These are phyloP conservation scores for Gallinago undulata DNA, from an alignment of 2,113 vertebrate genomes.

Conservation along the genomic window DNA sequence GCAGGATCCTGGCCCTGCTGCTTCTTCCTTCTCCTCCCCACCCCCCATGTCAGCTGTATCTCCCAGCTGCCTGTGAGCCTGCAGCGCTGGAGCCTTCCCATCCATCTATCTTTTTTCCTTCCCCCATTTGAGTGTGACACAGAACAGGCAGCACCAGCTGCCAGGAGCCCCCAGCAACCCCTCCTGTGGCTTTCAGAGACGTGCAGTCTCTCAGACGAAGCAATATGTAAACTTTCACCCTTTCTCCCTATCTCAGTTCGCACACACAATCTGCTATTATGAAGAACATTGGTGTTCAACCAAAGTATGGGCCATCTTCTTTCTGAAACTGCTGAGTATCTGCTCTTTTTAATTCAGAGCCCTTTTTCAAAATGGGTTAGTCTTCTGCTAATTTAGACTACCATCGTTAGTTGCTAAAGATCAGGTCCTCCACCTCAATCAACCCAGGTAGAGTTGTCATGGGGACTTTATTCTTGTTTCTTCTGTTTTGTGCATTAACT, in stretches of 20 bases:
- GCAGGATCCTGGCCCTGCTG: not conserved
- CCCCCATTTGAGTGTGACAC: not conserved
- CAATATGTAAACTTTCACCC: not conserved
- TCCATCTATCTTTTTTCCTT: not conserved
- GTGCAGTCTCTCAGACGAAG: not conserved
- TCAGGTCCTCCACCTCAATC: not conserved
- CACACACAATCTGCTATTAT: not conserved
- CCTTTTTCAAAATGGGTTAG: not conserved
- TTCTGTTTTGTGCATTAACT: not conserved
- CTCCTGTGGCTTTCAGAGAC: not conserved
- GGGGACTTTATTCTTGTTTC: not conserved
- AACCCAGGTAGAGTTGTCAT: rapidly evolving
- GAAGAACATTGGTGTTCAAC: not conserved
- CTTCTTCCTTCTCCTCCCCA: not conserved
- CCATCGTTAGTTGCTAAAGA: not conserved
- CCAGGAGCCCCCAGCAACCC: not conserved
- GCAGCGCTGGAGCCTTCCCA: not conserved
- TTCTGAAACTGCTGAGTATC: not conserved
- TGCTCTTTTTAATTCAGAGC: not conserved
- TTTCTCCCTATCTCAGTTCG: not conserved
- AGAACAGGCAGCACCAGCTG: not conserved
- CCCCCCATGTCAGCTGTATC: not conserved
- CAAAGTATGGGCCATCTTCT: rapidly evolving
- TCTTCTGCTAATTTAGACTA: not conserved
- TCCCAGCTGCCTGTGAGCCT: not conserved